These are phyloP conservation scores for Harpalus rufipes DNA, from an alignment of 2,888 invertebrate genomes.

Conservation along the genomic window DNA sequence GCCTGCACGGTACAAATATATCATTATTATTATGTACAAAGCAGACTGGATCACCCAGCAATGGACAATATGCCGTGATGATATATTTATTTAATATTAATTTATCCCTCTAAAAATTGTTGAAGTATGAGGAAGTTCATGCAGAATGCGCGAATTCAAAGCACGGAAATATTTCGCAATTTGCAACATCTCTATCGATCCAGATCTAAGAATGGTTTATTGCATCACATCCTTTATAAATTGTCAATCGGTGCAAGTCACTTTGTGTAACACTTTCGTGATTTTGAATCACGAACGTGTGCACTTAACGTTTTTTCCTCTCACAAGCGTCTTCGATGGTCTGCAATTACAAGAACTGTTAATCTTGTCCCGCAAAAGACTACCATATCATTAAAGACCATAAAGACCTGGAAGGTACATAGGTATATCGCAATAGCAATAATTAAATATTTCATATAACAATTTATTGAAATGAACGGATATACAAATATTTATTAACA, in stretches of 20 bases:
- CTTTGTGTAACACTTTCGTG: conserved; percentile 33
- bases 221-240: conserved; percentile 11
- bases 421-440: background rate
- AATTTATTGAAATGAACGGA: background rate
- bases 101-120: background rate
- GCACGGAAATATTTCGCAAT: conserved; percentile 20
- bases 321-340: background rate
- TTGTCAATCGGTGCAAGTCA: conserved; percentile 33
- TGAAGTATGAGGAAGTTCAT: background rate
- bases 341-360: conserved; percentile 43
- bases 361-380: background rate
- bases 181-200: conserved; percentile 17
- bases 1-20: no score
- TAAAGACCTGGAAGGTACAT: background rate
- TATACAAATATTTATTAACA: background rate
- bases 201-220: background rate
- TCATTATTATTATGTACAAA: no score
- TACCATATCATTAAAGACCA: background rate
- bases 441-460: background rate
- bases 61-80: no score
- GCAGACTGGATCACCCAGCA: no score
- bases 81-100: no score
- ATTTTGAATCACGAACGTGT: background rate
- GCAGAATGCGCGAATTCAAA: background rate
- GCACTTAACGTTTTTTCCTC: conserved; percentile 15